Evolutionary conservation across 2,888 invertebrate genomes (phyloP), one percentile per base, ranked within the genome.

Genomic region (Schizotus pectinicornis): DNA sequence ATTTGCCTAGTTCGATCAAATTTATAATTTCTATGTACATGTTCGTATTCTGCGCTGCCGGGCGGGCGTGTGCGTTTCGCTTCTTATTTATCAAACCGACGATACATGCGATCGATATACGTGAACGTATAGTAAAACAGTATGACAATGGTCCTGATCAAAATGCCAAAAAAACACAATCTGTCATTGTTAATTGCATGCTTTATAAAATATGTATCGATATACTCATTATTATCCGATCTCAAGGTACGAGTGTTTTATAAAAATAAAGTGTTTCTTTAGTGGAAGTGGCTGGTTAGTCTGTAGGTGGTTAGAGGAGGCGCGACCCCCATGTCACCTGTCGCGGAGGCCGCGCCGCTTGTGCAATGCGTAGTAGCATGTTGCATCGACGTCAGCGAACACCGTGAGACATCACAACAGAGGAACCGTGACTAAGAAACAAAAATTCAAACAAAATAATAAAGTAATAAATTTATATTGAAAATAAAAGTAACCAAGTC

Each of bases 221-320:
- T 68, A 67, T 67, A 67, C 63, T 70, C 64, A 67, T 71, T 64
- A 68, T 69, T 69, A 69, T 71, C 68, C 68, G 68, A 70, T 70
- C 66, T 72, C 69, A 74, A 74, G 71, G 72, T 73, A 74, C 72
- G 67, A 71, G 68, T 69, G 64, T 72, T 59, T 67, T 74, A 71
- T 65, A 77, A 78, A 77, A 76, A 77, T 77, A 76, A 77, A 77
- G 67, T 73, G 70, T 72, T 67, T 71, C 71, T 73, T 70, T 62
- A 69, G 72, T 73, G 74, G 73, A 77, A 74, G 74, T 76, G 77
- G 74, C 74, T 75, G 73, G 77, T 78, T 78, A 78, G 77, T 77
- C 72, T 74, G 69, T 70, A 68, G 72, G 70, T 75, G 73, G 74
- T 73, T 74, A 68, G 61, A 56, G 67, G 59, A 61, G 64, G 56